Percentiles rank a stretch among this genome's conserved stretches.
phyloP scores from a whole-genome alignment of 2,888 invertebrate genomes.

The Plusia festucae region DNA sequence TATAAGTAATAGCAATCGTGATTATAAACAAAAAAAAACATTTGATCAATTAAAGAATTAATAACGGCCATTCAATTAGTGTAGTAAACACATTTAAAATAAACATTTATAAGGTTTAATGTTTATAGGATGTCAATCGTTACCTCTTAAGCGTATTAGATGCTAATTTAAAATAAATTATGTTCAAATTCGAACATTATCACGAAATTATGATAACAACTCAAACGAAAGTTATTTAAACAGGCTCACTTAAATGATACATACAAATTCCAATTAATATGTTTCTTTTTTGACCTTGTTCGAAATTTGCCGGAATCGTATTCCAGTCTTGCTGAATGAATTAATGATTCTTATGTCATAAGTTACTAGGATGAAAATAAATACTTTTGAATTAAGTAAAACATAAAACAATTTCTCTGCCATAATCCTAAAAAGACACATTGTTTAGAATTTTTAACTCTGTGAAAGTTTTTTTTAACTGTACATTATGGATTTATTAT shows the following conservation, averaged over 20 bases:
- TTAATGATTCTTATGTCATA: too few relatives aligned
- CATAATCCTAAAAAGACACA: conserved; percentile 29
- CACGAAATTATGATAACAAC: conserved; percentile 20
- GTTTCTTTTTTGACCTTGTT: not conserved
- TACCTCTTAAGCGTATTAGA: conserved; percentile 20
- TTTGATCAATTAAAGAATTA: not conserved
- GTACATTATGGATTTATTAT: conserved; percentile 46
- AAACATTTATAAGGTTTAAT: conserved; percentile 5
- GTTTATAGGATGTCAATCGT: conserved; percentile 14
- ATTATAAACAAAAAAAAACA: not conserved
- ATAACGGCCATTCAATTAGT: not conserved
- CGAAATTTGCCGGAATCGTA: not conserved
- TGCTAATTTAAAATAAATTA: conserved; percentile 18
- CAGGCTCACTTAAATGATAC: not conserved
- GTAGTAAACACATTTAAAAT: not conserved
- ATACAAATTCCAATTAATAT: not conserved
- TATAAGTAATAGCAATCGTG: not conserved
- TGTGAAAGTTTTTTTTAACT: conserved; percentile 51
- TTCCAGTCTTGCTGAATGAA: not conserved
- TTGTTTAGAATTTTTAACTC: conserved; percentile 18
- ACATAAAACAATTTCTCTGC: conserved; percentile 17
- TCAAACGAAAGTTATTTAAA: conserved; percentile 10
- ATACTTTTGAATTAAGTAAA: not conserved
- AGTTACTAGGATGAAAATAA: not conserved
- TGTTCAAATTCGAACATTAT: conserved; percentile 8